Evolutionary conservation across 1,140 invertebrate genomes (phyloP).

Genomic region (Sitobion miscanthi): DNA sequence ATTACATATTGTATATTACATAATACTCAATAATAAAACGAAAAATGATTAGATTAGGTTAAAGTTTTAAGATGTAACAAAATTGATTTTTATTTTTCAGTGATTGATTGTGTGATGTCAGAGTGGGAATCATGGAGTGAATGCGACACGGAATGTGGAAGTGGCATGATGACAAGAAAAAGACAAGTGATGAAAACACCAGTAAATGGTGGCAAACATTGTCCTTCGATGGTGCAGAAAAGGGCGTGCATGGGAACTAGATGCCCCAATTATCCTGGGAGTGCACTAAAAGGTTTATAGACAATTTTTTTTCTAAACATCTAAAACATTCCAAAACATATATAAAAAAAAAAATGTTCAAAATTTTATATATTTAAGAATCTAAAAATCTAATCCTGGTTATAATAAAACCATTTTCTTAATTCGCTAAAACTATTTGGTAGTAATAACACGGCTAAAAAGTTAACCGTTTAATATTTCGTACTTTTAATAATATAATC

Average conservation of each 20-base stretch:
- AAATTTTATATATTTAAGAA: neutral
- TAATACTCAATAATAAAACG: neutral
- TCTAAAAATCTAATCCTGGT: neutral
- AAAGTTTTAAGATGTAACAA: neutral
- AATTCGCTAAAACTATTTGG: neutral
- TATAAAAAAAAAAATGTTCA: neutral
- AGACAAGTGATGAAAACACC: conserved; percentile 69
- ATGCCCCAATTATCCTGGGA: conserved; percentile 72
- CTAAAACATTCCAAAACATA: neutral
- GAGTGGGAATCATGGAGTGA: conserved; percentile 78
- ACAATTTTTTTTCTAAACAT: neutral
- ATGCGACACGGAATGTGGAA: conserved; percentile 77
- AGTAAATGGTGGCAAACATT: conserved; percentile 77
- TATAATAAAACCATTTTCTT: neutral
- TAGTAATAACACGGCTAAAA: neutral
- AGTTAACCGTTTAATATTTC: neutral
- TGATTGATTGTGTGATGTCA: conserved; percentile 78
- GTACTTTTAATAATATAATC: neutral
- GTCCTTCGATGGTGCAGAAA: conserved; percentile 75
- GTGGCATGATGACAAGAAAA: conserved; percentile 75
- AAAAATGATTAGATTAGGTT: neutral
- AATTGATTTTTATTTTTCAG: conserved; percentile 65
- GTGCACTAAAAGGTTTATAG: conserved; percentile 71
- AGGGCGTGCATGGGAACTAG: conserved; percentile 75
- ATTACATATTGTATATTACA: neutral